A percentile compares a stretch with the other conserved stretches of the same genome.
phyloP scores from a whole-genome alignment of 2,113 vertebrate species.

The Vanacampus margaritifer region DNA sequence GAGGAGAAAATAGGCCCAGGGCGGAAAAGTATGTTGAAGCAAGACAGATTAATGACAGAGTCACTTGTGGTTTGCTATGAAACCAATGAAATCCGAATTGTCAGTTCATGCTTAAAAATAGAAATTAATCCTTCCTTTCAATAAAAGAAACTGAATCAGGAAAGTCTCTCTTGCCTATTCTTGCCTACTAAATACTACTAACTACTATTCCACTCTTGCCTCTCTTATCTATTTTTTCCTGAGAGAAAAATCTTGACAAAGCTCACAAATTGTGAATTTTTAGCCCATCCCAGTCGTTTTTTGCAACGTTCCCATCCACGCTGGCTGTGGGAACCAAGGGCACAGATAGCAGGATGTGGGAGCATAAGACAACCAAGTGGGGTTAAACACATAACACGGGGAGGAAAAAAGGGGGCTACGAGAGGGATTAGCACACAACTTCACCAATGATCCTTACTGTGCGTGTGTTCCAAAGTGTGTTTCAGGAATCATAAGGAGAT shows the following conservation, averaged over 20 bases:
- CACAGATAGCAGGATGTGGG: constrained; percentile 60
- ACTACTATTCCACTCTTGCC: too few relatives aligned
- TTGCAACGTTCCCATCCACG: constrained; percentile 16
- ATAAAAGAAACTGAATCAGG: not conserved
- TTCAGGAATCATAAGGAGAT: constrained; percentile 55
- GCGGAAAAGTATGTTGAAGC: not conserved
- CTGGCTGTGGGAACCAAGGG: constrained; percentile 68
- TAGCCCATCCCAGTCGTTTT: not conserved
- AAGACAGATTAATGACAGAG: not conserved
- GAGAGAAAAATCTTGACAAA: not conserved
- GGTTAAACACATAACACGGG: constrained; percentile 45
- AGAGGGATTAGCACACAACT: constrained; percentile 3
- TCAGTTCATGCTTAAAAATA: not conserved
- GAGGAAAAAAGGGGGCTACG: constrained; percentile 13
- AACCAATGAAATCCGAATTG: not conserved
- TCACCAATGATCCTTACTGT: not conserved
- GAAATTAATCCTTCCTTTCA: not conserved
- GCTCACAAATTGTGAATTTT: constrained; percentile 10
- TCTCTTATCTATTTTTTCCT: not conserved
- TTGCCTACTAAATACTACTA: too few relatives aligned
- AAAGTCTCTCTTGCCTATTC: not conserved
- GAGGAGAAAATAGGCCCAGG: not conserved
- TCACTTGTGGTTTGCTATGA: constrained; percentile 1
- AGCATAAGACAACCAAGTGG: constrained; percentile 38
- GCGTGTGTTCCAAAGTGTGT: constrained; percentile 22